phyloP scores from a whole-genome alignment of 2,888 invertebrate genomes.

The Zootermopsis nevadensis region DNA sequence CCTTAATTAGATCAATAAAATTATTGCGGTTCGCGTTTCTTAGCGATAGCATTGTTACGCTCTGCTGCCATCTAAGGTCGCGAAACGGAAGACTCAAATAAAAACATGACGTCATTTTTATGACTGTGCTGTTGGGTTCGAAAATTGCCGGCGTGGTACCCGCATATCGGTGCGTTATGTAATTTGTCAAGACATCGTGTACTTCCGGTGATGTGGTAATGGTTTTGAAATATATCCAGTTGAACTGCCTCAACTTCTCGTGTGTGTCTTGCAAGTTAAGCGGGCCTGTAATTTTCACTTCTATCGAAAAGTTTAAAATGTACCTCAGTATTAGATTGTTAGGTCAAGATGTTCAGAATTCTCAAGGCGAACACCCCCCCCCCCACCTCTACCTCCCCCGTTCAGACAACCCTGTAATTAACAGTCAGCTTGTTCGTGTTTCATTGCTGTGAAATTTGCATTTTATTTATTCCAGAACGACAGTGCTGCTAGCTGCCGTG shows the following conservation, averaged over 20 bases:
- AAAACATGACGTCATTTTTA: neutral
- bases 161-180: neutral
- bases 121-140: neutral
- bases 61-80: conserved; percentile 24
- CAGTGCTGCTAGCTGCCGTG: neutral
- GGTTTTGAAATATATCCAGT: neutral
- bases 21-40: neutral
- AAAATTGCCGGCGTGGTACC: neutral
- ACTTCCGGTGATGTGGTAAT: neutral
- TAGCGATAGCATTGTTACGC: neutral
- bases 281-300: neutral
- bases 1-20: conserved; percentile 27
- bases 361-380: neutral
- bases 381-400: no score
- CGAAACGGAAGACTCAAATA: neutral
- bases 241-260: neutral
- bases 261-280: neutral
- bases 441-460: neutral
- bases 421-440: neutral
- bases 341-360: neutral
- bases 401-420: neutral
- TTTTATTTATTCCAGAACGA: neutral
- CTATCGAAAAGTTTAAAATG: neutral
- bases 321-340: neutral
- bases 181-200: neutral